phyloP scores from a whole-genome alignment of 1,140 invertebrate species.

The Hestina assimilis region DNA sequence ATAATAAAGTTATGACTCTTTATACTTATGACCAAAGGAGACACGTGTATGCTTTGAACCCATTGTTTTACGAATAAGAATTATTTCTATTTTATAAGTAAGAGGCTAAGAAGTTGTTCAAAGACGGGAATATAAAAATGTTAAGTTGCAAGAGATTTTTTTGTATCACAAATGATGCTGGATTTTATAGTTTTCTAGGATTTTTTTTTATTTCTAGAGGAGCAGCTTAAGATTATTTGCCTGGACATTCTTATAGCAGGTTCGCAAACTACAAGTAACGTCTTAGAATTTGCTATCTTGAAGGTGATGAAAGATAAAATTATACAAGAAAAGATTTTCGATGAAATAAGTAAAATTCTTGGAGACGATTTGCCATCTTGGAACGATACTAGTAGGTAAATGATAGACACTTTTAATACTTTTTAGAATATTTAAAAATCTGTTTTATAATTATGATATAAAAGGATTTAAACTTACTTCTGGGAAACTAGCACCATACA shows the following conservation, averaged over 20 bases:
- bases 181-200: neutral
- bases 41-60: too few relatives aligned
- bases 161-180: neutral
- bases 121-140: neutral
- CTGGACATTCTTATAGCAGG: slow-evolving; percentile 87
- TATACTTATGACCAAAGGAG: too few relatives aligned
- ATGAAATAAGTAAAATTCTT: slow-evolving; percentile 81
- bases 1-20: too few relatives aligned
- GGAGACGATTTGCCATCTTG: slow-evolving; percentile 71
- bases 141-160: slow-evolving; percentile 1
- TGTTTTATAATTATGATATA: neutral
- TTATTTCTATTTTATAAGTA: too few relatives aligned
- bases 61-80: too few relatives aligned
- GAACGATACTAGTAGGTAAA: slow-evolving; percentile 56
- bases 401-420: neutral
- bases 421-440: neutral
- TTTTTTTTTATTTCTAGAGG: slow-evolving; percentile 75
- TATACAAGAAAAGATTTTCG: slow-evolving; percentile 82
- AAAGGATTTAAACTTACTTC: too few relatives aligned
- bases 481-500: too few relatives aligned
- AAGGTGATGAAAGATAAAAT: slow-evolving; percentile 82
- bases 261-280: slow-evolving; percentile 84
- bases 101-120: too few relatives aligned
- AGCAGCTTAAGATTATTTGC: slow-evolving; percentile 84
- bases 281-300: slow-evolving; percentile 85